Evolutionary conservation across 2,797 vertebrate species (phyloP).

Genomic region (Gobionotothen gibberifrons): DNA sequence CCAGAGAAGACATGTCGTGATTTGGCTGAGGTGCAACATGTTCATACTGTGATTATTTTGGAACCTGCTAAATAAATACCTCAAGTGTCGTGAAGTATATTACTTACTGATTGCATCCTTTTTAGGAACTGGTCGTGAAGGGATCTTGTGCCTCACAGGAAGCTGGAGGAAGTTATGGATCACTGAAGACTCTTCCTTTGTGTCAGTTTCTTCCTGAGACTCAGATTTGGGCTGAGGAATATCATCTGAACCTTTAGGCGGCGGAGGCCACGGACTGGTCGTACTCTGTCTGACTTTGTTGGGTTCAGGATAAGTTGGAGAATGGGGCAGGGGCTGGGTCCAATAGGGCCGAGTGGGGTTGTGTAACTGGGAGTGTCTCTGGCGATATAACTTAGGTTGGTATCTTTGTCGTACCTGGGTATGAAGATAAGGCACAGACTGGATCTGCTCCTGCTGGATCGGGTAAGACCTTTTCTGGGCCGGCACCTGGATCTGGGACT

Average conservation of each 20-base stretch:
- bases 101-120: conserved; percentile 73
- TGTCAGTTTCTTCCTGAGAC: neutral
- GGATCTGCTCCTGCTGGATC: conserved; percentile 19
- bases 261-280: neutral
- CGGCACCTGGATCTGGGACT: conserved; percentile 19
- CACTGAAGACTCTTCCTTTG: conserved; percentile 18
- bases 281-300: conserved; percentile 14
- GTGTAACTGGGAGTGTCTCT: conserved; percentile 10
- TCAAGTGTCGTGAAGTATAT: neutral
- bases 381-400: neutral
- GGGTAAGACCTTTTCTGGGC: conserved; percentile 20
- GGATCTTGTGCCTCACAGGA: conserved; percentile 39
- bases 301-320: conserved; percentile 16
- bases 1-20: too few relatives aligned
- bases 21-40: too few relatives aligned
- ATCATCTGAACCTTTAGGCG: conserved; percentile 1
- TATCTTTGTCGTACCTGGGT: conserved; percentile 7
- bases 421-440: neutral
- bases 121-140: conserved; percentile 29
- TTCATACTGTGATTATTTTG: too few relatives aligned
- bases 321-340: neutral
- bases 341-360: neutral
- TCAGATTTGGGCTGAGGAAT: conserved; percentile 5
- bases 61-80: neutral
- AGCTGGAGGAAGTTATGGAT: conserved; percentile 50